phyloP scores from a whole-genome alignment of 2,888 invertebrate species.

The Xestoiulus laeticollis region DNA sequence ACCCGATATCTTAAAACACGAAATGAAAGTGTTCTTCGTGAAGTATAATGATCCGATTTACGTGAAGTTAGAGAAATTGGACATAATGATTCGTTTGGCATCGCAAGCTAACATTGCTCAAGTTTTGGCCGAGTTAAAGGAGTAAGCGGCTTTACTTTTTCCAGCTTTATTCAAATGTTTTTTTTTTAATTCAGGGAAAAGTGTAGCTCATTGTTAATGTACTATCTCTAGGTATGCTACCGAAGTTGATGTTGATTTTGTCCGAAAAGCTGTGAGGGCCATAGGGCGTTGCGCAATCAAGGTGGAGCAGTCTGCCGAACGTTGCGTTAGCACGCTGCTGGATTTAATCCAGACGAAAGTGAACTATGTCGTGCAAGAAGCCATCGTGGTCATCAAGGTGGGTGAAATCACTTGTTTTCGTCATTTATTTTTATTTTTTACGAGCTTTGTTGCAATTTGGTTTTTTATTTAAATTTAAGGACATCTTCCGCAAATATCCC shows the following conservation, averaged over 20 bases:
- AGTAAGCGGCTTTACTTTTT: conserved; percentile 66
- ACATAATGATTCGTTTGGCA: conserved; percentile 99
- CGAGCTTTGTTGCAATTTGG: conserved; percentile 19
- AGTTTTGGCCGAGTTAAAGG: conserved; percentile 96
- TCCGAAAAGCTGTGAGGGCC: conserved; percentile 97
- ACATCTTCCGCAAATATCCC: conserved; percentile 95
- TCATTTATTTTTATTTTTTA: neutral
- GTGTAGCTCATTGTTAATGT: conserved; percentile 56
- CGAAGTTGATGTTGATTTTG: conserved; percentile 99
- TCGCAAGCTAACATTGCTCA: conserved; percentile 98
- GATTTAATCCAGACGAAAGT: conserved; percentile 99
- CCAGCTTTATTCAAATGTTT: neutral
- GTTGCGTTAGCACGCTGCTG: conserved; percentile 95
- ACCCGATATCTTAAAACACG: conserved; percentile 97
- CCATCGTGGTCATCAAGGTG: conserved; percentile 96
- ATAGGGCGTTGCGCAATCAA: conserved; percentile 99
- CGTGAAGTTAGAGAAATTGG: conserved; percentile 97
- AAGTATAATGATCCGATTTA: conserved; percentile 99
- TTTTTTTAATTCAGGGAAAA: conserved; percentile 40
- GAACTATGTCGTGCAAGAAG: conserved; percentile 99
- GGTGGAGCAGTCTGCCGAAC: conserved; percentile 96
- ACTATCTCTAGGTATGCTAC: conserved; percentile 77
- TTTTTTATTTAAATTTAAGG: conserved; percentile 62
- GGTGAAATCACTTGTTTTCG: too few species aligned
- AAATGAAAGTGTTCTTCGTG: conserved; percentile 99